Evolutionary conservation across 2,113 vertebrate species (phyloP), one percentile per base, ranked within the genome.

Genomic region (Ciconia stormi): DNA sequence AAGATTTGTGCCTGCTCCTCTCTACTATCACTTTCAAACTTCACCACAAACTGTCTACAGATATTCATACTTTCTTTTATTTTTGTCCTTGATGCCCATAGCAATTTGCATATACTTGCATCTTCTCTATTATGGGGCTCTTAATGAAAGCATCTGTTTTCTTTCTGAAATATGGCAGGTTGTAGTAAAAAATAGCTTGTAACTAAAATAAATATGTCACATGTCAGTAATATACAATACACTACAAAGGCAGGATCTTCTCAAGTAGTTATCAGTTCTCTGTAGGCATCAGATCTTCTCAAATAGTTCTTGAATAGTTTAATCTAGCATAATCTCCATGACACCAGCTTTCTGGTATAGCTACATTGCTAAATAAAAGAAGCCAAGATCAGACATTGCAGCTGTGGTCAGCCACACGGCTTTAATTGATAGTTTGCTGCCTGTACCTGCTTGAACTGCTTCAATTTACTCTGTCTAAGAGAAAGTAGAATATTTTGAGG

Each of bases 1-100:
- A 90, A 96, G 93, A 97, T 97, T 97, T 98, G 63, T 97, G 91
- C 74, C 95, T 96, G 38, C 47, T 86, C 26, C 65, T 97, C 87
- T 96, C 92, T 98, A 67, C 90, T 90, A 85, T 67, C 78, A 96
- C 62, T 97, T 98, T 97, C 85, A 97, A 97, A 94, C 55, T 94
- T 97, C 93, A 94, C 79, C 44, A 96, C 92, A 96, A 94, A 93
- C 27, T 38, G 44, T 93, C 79, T 95, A 89, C 82, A 97, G 53
- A 95, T 93, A 84, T 94, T 94, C 62, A 87, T 85, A 73, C 38
- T 77, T 74, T 87, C 59, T 94, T 95, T 93, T 82, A 25, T 63
- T 36, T 89, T 94, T 87, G 40, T 93, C 46, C 78, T 89, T 63
- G 15, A 44, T 79, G 44, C 92, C 82, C 88, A 26, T 26, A 94